Evolutionary conservation across 2,113 vertebrate genomes (phyloP), one percentile per base, ranked within the genome.

Genomic region (Thomomys bottae): DNA sequence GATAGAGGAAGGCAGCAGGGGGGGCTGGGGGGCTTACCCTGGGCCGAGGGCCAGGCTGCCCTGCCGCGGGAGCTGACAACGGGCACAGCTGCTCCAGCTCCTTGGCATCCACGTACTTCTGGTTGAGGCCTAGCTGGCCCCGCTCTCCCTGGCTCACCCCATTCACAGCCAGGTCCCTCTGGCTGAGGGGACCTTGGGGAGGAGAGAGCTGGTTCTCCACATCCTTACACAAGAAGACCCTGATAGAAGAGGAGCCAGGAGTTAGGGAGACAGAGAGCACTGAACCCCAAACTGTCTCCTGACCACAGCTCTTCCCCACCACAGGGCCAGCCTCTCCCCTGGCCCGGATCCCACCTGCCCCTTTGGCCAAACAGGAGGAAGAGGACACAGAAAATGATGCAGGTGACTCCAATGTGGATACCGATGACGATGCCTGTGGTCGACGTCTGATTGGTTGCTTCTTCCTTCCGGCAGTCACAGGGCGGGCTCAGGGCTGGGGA

Each of bases 281-380:
- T 9, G 32, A n/a, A 42, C 87, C 40, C 45, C 66, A 32, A 17
- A 20, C 6, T 24, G 8, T 30, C 40, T 5, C 10, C 30, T 61
- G 9, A 17, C 57, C 4, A 59, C 12, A 17, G 15, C 17, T 70
- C 66, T 12, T n/a, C 10, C 49, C 2, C n/a, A 61, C 14, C 0
- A 21, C 40, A 34, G 4, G 8, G 4, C 15, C 36, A 24, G 26
- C 6, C 38, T 28, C 54, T 14, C 17, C 14, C 30, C 84, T 5
- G 68, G 23, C 3, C 49, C 98, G 3, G 61, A 9, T 73, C 95
- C 54, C 97, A 99, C 99, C 99, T 99, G 96, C 99, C 98, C 63
- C 99, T 98, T 95, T 99, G 99, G 89, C 99, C 99, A 77, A 99
- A 99, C 96, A 99, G 98, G 54, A 99, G 99, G 97, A 99, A 99